phyloP scores from a whole-genome alignment of 1,140 invertebrate genomes.

The Drosophila teissieri region DNA sequence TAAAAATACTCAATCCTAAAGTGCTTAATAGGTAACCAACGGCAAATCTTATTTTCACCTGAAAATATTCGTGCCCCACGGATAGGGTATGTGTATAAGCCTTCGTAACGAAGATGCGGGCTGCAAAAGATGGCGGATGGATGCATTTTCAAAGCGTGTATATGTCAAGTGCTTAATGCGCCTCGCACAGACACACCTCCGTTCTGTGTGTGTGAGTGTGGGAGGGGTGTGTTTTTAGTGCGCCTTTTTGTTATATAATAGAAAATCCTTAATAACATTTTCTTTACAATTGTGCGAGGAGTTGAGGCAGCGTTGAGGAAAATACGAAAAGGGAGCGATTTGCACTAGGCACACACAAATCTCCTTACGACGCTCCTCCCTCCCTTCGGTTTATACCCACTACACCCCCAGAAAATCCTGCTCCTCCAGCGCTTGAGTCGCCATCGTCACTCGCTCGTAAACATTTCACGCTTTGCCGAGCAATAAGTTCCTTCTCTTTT shows the following conservation, averaged over 20 bases:
- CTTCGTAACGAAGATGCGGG: background rate
- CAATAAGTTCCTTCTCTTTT: conserved; percentile 59
- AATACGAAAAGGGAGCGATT: conserved; percentile 37
- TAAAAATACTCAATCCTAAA: background rate
- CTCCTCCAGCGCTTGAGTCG: conserved; percentile 62
- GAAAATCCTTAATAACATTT: conserved; percentile 84
- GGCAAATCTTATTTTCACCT: background rate
- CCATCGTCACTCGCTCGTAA: conserved; percentile 80
- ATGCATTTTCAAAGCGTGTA: conserved; percentile 50
- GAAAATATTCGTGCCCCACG: too few relatives aligned
- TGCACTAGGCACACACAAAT: conserved; percentile 46
- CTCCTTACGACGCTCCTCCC: conserved; percentile 49
- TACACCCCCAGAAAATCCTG: background rate
- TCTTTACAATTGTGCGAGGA: conserved; percentile 72
- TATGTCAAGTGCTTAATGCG: conserved; percentile 77
- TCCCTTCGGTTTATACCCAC: background rate
- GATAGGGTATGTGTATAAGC: conserved; percentile 5
- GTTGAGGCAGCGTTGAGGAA: background rate
- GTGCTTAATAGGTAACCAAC: background rate
- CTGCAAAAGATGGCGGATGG: conserved; percentile 19
- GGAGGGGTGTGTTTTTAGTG: conserved; percentile 56
- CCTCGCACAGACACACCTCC: conserved; percentile 21
- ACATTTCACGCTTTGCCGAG: conserved; percentile 81
- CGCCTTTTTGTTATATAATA: conserved; percentile 81
- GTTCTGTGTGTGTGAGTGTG: background rate